These are phyloP conservation scores for Dipodomys stephensi DNA, from an alignment of 2,113 vertebrate species.

Conservation along the genomic window DNA sequence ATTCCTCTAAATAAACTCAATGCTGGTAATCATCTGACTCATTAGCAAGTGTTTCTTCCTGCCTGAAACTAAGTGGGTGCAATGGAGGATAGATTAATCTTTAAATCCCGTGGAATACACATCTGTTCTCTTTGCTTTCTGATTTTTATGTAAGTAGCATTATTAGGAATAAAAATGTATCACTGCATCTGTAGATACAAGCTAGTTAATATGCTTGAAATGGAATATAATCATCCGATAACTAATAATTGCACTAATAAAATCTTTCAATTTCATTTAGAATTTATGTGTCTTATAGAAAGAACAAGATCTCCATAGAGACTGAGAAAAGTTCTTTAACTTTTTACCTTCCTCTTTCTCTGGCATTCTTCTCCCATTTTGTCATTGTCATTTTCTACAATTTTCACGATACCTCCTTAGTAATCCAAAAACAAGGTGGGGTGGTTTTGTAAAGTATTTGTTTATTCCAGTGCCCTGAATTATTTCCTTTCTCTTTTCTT, in stretches of 20 bases:
- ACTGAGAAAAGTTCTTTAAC: not conserved
- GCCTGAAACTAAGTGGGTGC: conserved; percentile 66
- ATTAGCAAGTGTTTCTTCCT: conserved; percentile 77
- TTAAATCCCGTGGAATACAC: conserved; percentile 66
- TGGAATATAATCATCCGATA: conserved; percentile 52
- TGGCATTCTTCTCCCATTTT: not conserved
- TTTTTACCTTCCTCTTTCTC: conserved; percentile 29
- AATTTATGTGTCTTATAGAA: conserved; percentile 39
- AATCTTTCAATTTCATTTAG: conserved; percentile 52
- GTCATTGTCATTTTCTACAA: not conserved
- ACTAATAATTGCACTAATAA: conserved; percentile 57
- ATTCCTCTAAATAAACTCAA: conserved; percentile 72
- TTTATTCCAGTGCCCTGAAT: too few relatives aligned
- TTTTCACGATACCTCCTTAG: conserved; percentile 28
- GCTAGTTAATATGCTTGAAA: conserved; percentile 58
- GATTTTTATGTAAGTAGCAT: conserved; percentile 58
- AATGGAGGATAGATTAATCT: conserved; percentile 66
- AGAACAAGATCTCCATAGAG: conserved; percentile 34
- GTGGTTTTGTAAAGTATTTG: too few relatives aligned
- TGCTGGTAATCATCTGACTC: conserved; percentile 76
- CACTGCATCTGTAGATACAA: conserved; percentile 64
- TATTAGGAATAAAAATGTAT: conserved; percentile 73
- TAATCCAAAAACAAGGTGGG: too few relatives aligned
- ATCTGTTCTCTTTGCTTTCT: conserved; percentile 72
- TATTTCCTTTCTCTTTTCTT: too few relatives aligned